Evolutionary conservation across 2,888 invertebrate species (phyloP), one percentile per base, ranked within the genome.

Genomic region (Elmis aenea): DNA sequence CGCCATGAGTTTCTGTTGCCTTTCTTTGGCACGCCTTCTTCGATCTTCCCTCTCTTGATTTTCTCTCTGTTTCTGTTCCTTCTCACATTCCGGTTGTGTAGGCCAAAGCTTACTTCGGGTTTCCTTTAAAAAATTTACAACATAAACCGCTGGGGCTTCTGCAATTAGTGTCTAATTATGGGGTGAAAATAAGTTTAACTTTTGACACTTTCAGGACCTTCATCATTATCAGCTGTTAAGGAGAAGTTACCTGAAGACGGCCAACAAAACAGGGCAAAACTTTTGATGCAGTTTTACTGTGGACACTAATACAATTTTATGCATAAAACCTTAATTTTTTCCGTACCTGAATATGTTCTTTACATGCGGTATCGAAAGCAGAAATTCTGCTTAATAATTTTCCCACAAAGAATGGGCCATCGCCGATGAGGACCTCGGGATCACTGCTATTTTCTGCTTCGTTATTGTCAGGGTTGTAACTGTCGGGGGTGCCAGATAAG

Each of bases 1-100:
- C 16, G 85, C 87, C 88, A 96, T 91, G 50, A 96, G 68, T 61
- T 89, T 88, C 57, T 88, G 83, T 61, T 95, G 94, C 1, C 95
- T 76, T 57, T 94, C 94, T 52, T 85, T 84, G 0, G 92, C 92
- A 46, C 83, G 75, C 15, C 83, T 77, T 14, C 88, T 77, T n/a
- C 88, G 76, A 58, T 90, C 90, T 54, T 89, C 89, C 46, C 84
- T 79, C 57, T 91, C 90, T 35, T 79, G 73, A 2, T 77, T 76
- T 55, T 85, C 85, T 32, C 77, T 68, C 36, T 71, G 66, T 45
- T 79, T 75, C 50, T 83, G 82, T 57, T 85, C 85, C 40, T 85
- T 80, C 64, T 87, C 86, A 6, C 80, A 75, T 63, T 87, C 85
- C 26, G 85, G 80, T 68, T 83, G 82, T 57, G 81, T 76, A 31